A percentile compares a stretch with the other conserved stretches of the same genome.
Evolutionary conservation across 2,888 invertebrate species (phyloP).

Genomic region (Catocala nupta): DNA sequence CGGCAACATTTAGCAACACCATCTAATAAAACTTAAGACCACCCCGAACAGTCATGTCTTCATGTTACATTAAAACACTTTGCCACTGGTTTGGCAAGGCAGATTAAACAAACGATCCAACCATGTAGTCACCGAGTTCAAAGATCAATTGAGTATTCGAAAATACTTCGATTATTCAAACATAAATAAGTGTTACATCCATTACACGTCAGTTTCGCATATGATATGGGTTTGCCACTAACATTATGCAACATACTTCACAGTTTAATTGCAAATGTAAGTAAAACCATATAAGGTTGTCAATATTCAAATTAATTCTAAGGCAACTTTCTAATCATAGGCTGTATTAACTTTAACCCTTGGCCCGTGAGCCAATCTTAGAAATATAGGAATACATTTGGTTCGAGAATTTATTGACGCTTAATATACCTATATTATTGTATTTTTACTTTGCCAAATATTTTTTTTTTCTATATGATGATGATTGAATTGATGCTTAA

Average conservation of each 20-base stretch:
- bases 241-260: constrained; percentile 1
- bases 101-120: too few relatives aligned
- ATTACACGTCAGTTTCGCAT: background rate
- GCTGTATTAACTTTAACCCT: constrained; percentile 28
- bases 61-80: too few relatives aligned
- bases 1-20: too few relatives aligned
- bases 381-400: constrained; percentile 19
- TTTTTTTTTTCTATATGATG: too few relatives aligned
- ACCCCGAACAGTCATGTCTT: too few relatives aligned
- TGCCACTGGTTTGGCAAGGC: too few relatives aligned
- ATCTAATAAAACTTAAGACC: too few relatives aligned
- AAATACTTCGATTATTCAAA: background rate
- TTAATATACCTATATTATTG: too few relatives aligned
- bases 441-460: too few relatives aligned
- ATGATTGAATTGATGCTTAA: background rate
- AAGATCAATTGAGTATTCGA: too few relatives aligned
- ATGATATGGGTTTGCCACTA: background rate
- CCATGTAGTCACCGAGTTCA: too few relatives aligned
- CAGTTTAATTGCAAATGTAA: constrained; percentile 10
- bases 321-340: constrained; percentile 41
- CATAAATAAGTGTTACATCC: constrained; percentile 1
- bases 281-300: constrained; percentile 24
- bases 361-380: constrained; percentile 25
- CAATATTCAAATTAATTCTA: constrained; percentile 44
- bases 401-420: constrained; percentile 14